Base-by-base conservation (phyloP, 2,113 vertebrate species). In the Capreolus pygargus region DNA sequence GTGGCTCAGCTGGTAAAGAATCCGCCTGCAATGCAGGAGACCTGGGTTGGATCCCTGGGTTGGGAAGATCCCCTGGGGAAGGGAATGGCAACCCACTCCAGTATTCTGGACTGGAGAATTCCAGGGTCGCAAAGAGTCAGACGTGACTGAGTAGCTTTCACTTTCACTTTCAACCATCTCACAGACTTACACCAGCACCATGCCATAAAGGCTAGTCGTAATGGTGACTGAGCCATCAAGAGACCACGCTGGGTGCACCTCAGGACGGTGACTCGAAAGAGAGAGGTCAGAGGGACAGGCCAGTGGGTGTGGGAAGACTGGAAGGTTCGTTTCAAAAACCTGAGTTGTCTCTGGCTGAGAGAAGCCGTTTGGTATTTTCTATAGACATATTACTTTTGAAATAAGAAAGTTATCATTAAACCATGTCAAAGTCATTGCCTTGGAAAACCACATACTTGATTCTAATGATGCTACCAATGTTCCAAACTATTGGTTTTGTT, bases 331-430 rank as follows among this genome's bases (percentile, higher is more conserved):
- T 95, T 91, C 13, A 23, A 43, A 92, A 36, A 1, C 17, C 15
- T 43, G 43, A 57, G 36, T 30, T 82, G 21, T 57, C 47, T 43
- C 47, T 61, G 52, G 61, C 7, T 36, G 6, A 94, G 36, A 52
- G 45, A 74, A 28, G 15, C 33, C n/a, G 55, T 30, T 27, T 10
- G 58, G 11, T 90, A 47, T 91, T 88, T 87, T 67, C 39, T 58
- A 3, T 28, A 92, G 43, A 94, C 33, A 45, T 21, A 60, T 7
- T 90, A 50, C 57, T 96, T 97, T 82, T 43, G 28, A 91, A 91
- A 79, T 64, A 86, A 88, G 27, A 61, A 89, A 33, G 14, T 93
- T 86, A 89, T 25, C 33, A 15, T 70, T 78, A 85, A 95, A 39
- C 47, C 54, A 43, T 36, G 43, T 28, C 23, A 64, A 94, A 83